Evolutionary conservation across 2,113 vertebrate species (phyloP).

Genomic region (Callipepla squamata): DNA sequence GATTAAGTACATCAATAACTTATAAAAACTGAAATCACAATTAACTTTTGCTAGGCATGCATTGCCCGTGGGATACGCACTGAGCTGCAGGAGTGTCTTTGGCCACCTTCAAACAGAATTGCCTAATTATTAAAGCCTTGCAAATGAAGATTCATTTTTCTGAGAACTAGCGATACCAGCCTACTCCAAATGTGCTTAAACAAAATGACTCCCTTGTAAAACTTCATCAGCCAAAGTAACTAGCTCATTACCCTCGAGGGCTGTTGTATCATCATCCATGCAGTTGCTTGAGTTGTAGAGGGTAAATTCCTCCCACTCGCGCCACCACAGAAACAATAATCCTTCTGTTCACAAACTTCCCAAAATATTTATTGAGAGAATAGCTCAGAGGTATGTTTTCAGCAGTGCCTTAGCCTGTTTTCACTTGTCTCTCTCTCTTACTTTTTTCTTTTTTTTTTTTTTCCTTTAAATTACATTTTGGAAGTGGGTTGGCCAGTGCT

Average conservation of each 20-base stretch:
- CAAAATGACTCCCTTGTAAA: not conserved
- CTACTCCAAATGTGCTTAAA: not conserved
- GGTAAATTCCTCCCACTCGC: constrained; percentile 39
- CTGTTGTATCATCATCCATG: constrained; percentile 39
- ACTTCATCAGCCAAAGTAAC: not conserved
- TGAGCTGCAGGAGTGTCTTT: not conserved
- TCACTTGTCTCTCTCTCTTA: constrained; percentile 22
- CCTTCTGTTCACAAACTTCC: constrained; percentile 63
- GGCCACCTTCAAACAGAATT: not conserved
- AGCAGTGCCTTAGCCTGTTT: constrained; percentile 42
- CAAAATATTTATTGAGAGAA: constrained; percentile 67
- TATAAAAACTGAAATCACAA: not conserved
- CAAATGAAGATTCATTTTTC: not conserved
- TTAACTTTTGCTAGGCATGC: not conserved
- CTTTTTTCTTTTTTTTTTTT: not conserved
- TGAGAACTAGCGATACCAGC: not conserved
- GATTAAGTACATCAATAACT: not conserved
- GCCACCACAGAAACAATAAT: constrained; percentile 41
- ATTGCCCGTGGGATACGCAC: not conserved
- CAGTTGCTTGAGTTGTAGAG: constrained; percentile 49
- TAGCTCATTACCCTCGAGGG: constrained; percentile 40
- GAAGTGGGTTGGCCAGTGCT: constrained; percentile 2
- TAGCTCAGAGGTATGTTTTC: constrained; percentile 59
- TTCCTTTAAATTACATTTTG: not conserved
- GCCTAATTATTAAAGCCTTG: constrained; percentile 5